Base-by-base conservation (phyloP, 2,888 invertebrate genomes). In the Ormyrus labotus region DNA sequence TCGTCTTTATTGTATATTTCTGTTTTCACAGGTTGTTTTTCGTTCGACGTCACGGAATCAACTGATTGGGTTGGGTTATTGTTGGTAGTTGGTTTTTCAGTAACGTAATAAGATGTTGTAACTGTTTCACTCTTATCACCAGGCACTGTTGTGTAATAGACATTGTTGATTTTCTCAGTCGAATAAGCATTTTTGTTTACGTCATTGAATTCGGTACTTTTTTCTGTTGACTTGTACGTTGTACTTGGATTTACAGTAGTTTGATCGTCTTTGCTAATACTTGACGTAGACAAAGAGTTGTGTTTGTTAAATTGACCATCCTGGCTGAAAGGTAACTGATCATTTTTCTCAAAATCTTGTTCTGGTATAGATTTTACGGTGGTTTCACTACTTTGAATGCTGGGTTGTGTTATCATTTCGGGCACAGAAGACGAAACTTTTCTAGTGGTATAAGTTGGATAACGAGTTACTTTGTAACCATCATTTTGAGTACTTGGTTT, bases 1-100 rank as follows among this genome's bases (percentile, higher is more conserved):
- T 80, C 70, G 6, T 34, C 10, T n/a, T 13, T 45, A 10, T 51
- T 67, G n/a, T 51, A 60, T 5, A 45, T 57, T 48, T 80, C 71
- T 5, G 48, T 71, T 58, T 79, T 79, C n/a, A n/a, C 8, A 0
- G n/a, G 13, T n/a, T 10, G 45, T 69, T 57, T 13, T 19, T 50
- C 11, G 45, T n/a, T 64, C 9, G 71, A 51, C 19, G 7, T 34
- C 19, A 51, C 70, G 1, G 51, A 47, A 13, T 60, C 53, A 19
- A 47, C 45, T 48, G 65, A 47, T 50, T 61, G 48, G n/a, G 55
- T 71, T 19, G 68, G 13, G 13, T 13, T 13, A 13, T 13, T 13
- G 13, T 13, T 13, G 13, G 13, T 13, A 13, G 13, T 13, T 19
- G 68, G 13, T 60, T 47, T 68, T 61, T 75, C 72, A 6, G 60